Base-by-base conservation (phyloP, 2,888 invertebrate genomes). In the Xylocampa areola region DNA sequence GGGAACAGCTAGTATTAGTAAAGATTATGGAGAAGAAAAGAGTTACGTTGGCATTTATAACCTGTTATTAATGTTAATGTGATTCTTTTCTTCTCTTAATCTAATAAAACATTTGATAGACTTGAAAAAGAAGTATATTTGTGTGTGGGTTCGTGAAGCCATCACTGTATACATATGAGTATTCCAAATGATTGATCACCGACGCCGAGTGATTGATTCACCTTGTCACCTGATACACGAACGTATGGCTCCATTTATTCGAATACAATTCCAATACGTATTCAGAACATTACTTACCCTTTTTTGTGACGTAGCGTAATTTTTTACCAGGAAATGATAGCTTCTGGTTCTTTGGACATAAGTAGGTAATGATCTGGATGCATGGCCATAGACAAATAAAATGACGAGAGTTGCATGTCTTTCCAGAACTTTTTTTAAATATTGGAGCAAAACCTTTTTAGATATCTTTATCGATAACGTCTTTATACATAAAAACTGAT, bases 161-260 rank as follows among this genome's bases (percentile, higher is more conserved):
- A 43, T 58, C 61, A 45, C 58, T 17, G 54, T 66, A 66, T 67
- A 66, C 58, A 53, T 69, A 60, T 62, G 69, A 68, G 68, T 62
- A 61, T 66, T 39, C 19, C 25, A 47, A 66, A 84, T 85, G 87
- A 87, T 87, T 79, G 84, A 87, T 87, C 70, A 80, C 52, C 66
- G 75, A 73, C 75, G 59, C 60, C 29, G 36, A 52, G 68, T 63
- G 67, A 67, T 67, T 69, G 67, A 67, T 67, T 77, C 65, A 66
- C 67, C 44, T 54, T 80, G 81, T 77, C 76, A 80, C 76, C 75
- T 80, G 81, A 82, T 80, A 78, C 73, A 76, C 72, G 61, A 74
- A 76, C 69, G 68, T 68, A 74, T 53, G 65, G 65, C 54, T 55
- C 78, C 77, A 79, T 67, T 82, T 76, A 72, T 62, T 57, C 59